A percentile compares a stretch with the other conserved stretches of the same genome.
phyloP scores from a whole-genome alignment of 2,888 invertebrate genomes.

The Polia nebulosa region DNA sequence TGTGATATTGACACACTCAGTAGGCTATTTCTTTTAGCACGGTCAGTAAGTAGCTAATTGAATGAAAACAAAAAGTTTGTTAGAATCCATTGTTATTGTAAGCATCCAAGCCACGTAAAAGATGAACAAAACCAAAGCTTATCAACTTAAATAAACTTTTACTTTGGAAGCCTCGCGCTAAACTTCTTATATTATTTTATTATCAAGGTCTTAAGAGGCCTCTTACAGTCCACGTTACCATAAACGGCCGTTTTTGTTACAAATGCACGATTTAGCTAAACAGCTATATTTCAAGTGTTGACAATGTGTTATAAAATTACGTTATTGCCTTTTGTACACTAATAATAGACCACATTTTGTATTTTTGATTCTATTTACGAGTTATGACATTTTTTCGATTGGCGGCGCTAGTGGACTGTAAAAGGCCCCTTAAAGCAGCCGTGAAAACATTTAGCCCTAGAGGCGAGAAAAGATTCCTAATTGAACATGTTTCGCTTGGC shows the following conservation, averaged over 20 bases:
- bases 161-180: conserved; percentile 16
- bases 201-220: conserved; percentile 23
- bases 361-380: too few species aligned
- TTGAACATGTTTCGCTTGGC: not conserved
- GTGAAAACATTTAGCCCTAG: conserved; percentile 31
- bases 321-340: too few species aligned
- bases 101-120: conserved; percentile 33
- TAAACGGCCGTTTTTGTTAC: too few species aligned
- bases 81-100: conserved; percentile 10
- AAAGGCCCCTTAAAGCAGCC: not conserved
- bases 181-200: conserved; percentile 34
- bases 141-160: conserved; percentile 32
- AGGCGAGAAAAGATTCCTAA: conserved; percentile 20
- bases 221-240: too few species aligned
- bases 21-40: too few species aligned
- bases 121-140: conserved; percentile 45
- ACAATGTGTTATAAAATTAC: too few species aligned
- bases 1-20: too few species aligned
- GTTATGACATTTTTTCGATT: too few species aligned
- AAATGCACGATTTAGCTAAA: too few species aligned
- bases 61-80: conserved; percentile 23
- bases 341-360: too few species aligned
- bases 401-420: too few species aligned
- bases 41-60: conserved; percentile 23
- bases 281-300: too few species aligned